Evolutionary conservation across 2,113 vertebrate species (phyloP), one percentile per base, ranked within the genome.

Genomic region (Datnioides undecimradiatus): DNA sequence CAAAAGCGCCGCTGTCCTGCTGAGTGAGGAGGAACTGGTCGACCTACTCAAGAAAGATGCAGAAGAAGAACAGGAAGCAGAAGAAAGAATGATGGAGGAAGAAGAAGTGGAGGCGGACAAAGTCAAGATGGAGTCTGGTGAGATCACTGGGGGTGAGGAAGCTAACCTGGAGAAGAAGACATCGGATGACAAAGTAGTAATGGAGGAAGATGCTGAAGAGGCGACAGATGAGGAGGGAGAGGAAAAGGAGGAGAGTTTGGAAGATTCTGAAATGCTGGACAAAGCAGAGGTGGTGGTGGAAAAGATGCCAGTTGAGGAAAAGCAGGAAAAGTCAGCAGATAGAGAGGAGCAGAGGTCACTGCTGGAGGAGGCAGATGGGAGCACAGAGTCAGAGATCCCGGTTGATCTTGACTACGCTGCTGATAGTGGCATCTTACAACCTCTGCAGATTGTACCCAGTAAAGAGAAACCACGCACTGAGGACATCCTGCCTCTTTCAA

Each of bases 11-110:
- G 91, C 93, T 8, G 85, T 94, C 34, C 84, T 95, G 43, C 29
- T 94, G 69, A 95, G 93, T 45, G 90, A 94, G 25, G 92, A 93
- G 45, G 92, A 92, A 68, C 64, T 95, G 58, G 80, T 78, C 1
- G 79, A 88, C 19, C 90, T 95, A 38, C 79, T 93, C 27, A 91
- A 79, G 64, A 90, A 86, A 83, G 93, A 81, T 34, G 87, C 83
- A 52, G 81, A 88, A n/a, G 85, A 92, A 27, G 91, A 91, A n/a
- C 76, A 90, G 29, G 87, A 84, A 48, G 74, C 41, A 55, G 81
- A 82, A 17, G 79, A 88, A 68, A 60, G 34, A 41, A 67, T 57
- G 40, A 31, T 78, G 9, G 81, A 80, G 27, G 86, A 80, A 10
- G 79, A 80, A 74, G 80, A 79, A 4, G 60, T 12, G 48, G 57